These are phyloP conservation scores for Mesorhabditis belari DNA, from an alignment of 2,888 invertebrate genomes.

Conservation along the genomic window DNA sequence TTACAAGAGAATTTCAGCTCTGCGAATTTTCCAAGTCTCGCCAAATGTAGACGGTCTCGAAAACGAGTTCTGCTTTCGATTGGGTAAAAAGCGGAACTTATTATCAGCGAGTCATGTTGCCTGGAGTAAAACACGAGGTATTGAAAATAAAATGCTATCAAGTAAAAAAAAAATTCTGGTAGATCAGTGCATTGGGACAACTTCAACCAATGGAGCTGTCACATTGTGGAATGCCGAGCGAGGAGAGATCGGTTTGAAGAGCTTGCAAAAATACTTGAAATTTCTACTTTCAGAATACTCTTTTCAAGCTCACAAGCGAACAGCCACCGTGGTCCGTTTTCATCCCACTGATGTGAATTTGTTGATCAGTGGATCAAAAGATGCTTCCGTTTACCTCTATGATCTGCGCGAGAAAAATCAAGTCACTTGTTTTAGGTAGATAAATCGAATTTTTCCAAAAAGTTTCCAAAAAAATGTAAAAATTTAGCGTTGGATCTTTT, in stretches of 20 bases:
- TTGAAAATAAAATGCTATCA: not conserved
- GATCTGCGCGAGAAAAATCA: constrained; percentile 2
- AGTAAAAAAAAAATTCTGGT: not conserved
- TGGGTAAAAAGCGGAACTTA: constrained; percentile 13
- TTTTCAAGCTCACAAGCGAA: constrained; percentile 22
- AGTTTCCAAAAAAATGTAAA: not conserved
- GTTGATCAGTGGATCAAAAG: constrained; percentile 14
- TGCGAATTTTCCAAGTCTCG: constrained; percentile 19
- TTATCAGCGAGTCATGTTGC: constrained; percentile 21
- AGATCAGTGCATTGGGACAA: constrained; percentile 28
- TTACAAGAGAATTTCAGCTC: constrained; percentile 26
- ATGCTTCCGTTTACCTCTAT: constrained; percentile 5
- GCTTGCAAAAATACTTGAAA: not conserved
- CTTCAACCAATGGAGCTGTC: constrained; percentile 30
- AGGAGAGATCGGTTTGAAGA: not conserved
- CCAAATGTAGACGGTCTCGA: constrained; percentile 10
- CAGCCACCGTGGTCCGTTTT: constrained; percentile 27
- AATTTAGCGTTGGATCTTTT: constrained; percentile 9
- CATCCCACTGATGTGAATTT: constrained; percentile 16
- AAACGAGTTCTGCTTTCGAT: constrained; percentile 13
- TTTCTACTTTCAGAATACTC: not conserved
- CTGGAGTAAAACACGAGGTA: constrained; percentile 27
- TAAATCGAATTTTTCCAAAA: not conserved
- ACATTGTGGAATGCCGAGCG: constrained; percentile 22
- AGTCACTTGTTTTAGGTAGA: constrained; percentile 1